These are phyloP conservation scores for Amblyornis subalaris DNA, from an alignment of 2,113 vertebrate species.

Conservation along the genomic window DNA sequence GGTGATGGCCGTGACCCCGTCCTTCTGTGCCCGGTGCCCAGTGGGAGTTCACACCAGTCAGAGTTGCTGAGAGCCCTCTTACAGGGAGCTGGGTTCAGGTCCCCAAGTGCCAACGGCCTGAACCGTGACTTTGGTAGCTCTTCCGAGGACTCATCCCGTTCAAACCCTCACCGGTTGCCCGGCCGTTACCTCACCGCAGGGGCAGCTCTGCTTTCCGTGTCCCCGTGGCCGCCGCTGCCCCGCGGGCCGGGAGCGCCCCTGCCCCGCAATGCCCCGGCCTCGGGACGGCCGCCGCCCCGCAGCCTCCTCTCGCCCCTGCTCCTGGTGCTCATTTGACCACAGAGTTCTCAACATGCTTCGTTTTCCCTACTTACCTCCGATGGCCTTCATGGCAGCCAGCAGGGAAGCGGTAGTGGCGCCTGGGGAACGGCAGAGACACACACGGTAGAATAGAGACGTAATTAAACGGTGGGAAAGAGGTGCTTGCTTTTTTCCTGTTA, in stretches of 20 bases:
- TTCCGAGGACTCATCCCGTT: not conserved
- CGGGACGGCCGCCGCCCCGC: not conserved
- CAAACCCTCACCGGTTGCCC: fast-evolving
- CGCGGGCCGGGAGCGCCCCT: not conserved
- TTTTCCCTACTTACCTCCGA: not conserved
- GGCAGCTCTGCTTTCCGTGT: not conserved
- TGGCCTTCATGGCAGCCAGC: not conserved
- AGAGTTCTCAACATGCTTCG: not conserved
- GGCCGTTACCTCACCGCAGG: fast-evolving
- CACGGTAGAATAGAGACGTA: not conserved
- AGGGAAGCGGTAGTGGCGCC: not conserved
- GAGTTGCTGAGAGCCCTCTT: not conserved
- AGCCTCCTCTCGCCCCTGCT: not conserved
- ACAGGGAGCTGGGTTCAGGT: not conserved
- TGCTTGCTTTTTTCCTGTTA: not conserved
- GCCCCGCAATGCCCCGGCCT: fast-evolving
- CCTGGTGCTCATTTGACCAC: fast-evolving
- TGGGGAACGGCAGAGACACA: not conserved
- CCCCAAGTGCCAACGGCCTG: fast-evolving
- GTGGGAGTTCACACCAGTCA: no score
- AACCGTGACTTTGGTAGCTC: fast-evolving
- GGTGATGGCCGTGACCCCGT: not conserved
- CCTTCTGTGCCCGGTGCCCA: not conserved
- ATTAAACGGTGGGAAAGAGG: constrained; percentile 33
- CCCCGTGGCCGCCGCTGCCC: fast-evolving